These are phyloP conservation scores for Drosophila aff. DNA, from an alignment of 1,140 invertebrate genomes.

Conservation along the genomic window DNA sequence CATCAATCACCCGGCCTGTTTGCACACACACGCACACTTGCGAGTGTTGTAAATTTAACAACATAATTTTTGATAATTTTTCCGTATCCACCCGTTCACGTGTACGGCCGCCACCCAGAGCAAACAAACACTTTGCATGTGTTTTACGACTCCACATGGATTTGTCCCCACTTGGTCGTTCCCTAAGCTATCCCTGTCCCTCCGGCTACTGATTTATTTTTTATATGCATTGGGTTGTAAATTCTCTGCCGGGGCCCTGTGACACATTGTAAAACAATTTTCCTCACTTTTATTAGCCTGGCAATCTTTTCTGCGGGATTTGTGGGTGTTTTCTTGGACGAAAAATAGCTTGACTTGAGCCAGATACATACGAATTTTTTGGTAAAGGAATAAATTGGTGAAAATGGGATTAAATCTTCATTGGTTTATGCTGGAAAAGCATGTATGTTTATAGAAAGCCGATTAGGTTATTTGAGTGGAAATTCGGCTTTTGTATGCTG, in stretches of 20 bases:
- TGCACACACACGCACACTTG: slow-evolving; percentile 39
- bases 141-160: slow-evolving; percentile 71
- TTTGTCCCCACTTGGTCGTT: slow-evolving; percentile 47
- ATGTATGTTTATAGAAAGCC: slow-evolving; percentile 6
- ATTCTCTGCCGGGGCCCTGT: slow-evolving; percentile 50
- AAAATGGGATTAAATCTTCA: slow-evolving; percentile 18
- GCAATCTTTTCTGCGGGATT: slow-evolving; percentile 38
- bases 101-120: not conserved
- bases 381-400: slow-evolving; percentile 6
- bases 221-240: slow-evolving; percentile 57
- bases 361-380: not conserved
- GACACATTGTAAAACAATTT: slow-evolving; percentile 78
- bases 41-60: slow-evolving; percentile 78
- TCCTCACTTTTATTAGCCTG: slow-evolving; percentile 48
- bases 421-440: not conserved
- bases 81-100: slow-evolving; percentile 36
- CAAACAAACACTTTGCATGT: slow-evolving; percentile 71
- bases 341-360: slow-evolving; percentile 18
- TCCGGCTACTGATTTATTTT: slow-evolving; percentile 60
- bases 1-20: slow-evolving; percentile 71
- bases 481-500: not conserved
- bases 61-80: slow-evolving; percentile 82
- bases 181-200: slow-evolving; percentile 4
- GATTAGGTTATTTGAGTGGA: slow-evolving; percentile 9
- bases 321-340: slow-evolving; percentile 17